Evolutionary conservation across 2,797 vertebrate genomes (phyloP), one percentile per base, ranked within the genome.

Genomic region (Pogoniulus pusillus): DNA sequence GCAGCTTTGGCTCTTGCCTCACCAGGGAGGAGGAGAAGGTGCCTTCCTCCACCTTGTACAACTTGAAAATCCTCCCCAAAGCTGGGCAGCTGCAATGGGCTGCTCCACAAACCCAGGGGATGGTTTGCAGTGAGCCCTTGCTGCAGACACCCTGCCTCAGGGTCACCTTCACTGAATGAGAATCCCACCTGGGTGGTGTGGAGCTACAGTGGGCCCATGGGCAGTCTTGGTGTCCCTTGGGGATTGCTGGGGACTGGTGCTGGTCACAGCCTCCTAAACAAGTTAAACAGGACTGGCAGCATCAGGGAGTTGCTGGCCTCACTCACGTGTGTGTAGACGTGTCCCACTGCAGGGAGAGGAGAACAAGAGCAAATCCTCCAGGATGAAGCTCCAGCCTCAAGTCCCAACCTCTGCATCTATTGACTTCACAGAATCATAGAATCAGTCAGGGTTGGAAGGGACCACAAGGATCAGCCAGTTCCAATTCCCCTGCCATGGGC

Each of bases 61-160:
- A 93, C 95, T 72, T 27, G 84, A 96, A 93, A 93, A 82, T 91
- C 92, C 88, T 95, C 92, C n/a, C 26, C 0, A 2, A n/a, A 85
- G 84, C 81, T n/a, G 75, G 53, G 62, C 84, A 72, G 88, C 93
- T 5, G 7, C 90, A 51, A 83, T 0, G 23, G 53, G 80, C 73
- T 69, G 90, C 82, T 94, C 77, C 2, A 5, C 78, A 74, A 82
- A 88, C 74, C 47, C 4, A 1, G 70, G 43, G 86, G 34, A 66
- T 0, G 1, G 70, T 83, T 78, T 65, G 63, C 49, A 85, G 32
- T 0, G 0, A 85, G 47, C 55, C 10, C 54, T 29, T 10, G 10
- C 59, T 51, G 30, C 64, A 57, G 55, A 39, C 29, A 43, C 17
- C 32, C 72, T 63, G 12, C 29, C 12, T 55, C 62, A 49, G 73